phyloP scores from a whole-genome alignment of 2,888 invertebrate species.

The Eupithecia pulchellata region DNA sequence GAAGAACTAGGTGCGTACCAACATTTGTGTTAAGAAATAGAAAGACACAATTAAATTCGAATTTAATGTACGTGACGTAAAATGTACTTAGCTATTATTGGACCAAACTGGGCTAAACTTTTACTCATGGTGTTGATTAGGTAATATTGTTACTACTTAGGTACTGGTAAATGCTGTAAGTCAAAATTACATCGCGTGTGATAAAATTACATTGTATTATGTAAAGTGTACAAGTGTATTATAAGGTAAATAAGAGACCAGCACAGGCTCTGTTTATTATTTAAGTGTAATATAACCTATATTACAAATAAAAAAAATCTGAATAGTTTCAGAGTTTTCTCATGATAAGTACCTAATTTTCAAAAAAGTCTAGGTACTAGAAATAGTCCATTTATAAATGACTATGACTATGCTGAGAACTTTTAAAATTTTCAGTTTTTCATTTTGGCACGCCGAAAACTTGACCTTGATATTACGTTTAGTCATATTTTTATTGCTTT shows the following conservation, averaged over 20 bases:
- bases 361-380: too few relatives aligned
- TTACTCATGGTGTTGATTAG: slow-evolving; percentile 21
- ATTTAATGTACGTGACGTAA: neutral
- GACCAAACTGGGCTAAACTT: slow-evolving; percentile 23
- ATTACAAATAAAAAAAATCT: too few relatives aligned
- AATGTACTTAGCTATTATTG: slow-evolving; percentile 8
- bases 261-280: neutral
- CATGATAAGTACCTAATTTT: too few relatives aligned
- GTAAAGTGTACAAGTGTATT: neutral
- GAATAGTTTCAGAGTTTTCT: too few relatives aligned
- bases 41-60: neutral
- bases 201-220: neutral
- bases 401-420: too few relatives aligned
- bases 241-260: neutral
- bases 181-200: slow-evolving; percentile 13
- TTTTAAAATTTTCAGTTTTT: neutral
- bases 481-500: neutral
- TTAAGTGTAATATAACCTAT: neutral
- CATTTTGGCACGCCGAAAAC: neutral
- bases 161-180: slow-evolving; percentile 14
- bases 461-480: too few relatives aligned
- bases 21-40: neutral
- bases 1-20: neutral
- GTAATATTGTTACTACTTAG: slow-evolving; percentile 13
- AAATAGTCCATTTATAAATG: too few relatives aligned